Base-by-base conservation (phyloP, 2,797 vertebrate species). In the Silurus aristotelis region DNA sequence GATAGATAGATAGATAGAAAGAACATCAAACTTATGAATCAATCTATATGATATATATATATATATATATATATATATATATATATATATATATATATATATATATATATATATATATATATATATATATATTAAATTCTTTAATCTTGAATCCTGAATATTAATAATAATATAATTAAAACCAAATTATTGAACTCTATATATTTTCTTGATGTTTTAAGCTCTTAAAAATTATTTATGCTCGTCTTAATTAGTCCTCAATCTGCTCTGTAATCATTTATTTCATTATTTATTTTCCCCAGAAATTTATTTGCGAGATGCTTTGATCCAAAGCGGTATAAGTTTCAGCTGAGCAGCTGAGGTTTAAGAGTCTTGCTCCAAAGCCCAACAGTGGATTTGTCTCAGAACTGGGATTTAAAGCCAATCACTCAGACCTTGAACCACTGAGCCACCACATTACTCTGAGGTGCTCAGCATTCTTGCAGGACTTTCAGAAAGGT, bases 331-430 rank as follows among this genome's bases (percentile, higher is more conserved):
- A 55, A 25, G n/a, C 6, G 6, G 25, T 55, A 55, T 75, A 25
- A 17, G 72, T 27, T 25, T 55, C 72, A 75, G 13, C 22, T 55
- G 72, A 55, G 72, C 48, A 55, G 48, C n/a, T 3, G 25, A 31
- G 55, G 25, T 25, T 77, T 58, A 31, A 56, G 1, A n/a, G 52
- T 56, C n/a, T 20, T 20, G 55, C 73, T 56, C 73, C 73, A 17
- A n/a, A 8, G 73, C 25, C 55, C 25, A 22, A 5, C 55, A 58
- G 7, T 76, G 25, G 52, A 20, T 56, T 58, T 9, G 55, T 77
- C 75, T 22, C 55, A 60, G 55, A 77, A 60, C 75, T 77, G 75
- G 27, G 75, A 60, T 77, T 68, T 77, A 19, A 77, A 77, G 38
- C 46, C 75, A 60, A 60, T 77, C 75, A 12, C 55, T 77, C 27